phyloP scores from a whole-genome alignment of 2,113 vertebrate genomes.

The Stegastes partitus region DNA sequence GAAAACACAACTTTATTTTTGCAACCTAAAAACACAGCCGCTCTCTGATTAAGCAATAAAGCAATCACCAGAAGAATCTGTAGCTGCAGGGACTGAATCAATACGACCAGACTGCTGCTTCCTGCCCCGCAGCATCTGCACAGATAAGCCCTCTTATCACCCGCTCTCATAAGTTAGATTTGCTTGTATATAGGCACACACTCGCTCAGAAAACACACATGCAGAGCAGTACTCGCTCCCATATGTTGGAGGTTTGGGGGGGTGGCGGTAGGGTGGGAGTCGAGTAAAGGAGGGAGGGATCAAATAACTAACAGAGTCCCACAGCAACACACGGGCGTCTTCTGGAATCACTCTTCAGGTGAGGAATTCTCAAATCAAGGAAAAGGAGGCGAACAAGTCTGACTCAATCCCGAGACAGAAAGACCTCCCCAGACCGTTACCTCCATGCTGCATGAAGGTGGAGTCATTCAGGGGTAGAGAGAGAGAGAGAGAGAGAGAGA shows the following conservation, averaged over 20 bases:
- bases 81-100: not conserved
- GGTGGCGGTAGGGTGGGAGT: no score
- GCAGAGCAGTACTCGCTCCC: constrained; percentile 71
- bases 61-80: constrained; percentile 40
- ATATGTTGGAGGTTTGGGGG: constrained; percentile 78
- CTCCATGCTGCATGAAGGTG: constrained; percentile 71
- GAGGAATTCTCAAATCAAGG: constrained; percentile 52
- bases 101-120: constrained; percentile 26
- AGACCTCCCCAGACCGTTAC: constrained; percentile 60
- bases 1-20: not conserved
- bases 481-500: constrained; percentile 20
- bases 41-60: constrained; percentile 35
- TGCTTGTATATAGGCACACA: constrained; percentile 40
- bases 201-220: constrained; percentile 30
- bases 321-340: constrained; percentile 66
- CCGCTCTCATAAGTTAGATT: constrained; percentile 58
- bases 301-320: constrained; percentile 68
- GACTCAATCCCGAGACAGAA: constrained; percentile 39
- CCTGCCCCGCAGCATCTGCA: constrained; percentile 49
- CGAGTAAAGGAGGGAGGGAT: constrained; percentile 76
- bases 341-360: constrained; percentile 71
- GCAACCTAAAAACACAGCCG: not conserved
- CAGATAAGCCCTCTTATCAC: constrained; percentile 69
- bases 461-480: constrained; percentile 65
- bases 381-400: constrained; percentile 31